A percentile compares a stretch with the other conserved stretches of the same genome.
These are phyloP conservation scores for Parnassius orleans DNA, from an alignment of 2,888 invertebrate genomes.

Conservation along the genomic window DNA sequence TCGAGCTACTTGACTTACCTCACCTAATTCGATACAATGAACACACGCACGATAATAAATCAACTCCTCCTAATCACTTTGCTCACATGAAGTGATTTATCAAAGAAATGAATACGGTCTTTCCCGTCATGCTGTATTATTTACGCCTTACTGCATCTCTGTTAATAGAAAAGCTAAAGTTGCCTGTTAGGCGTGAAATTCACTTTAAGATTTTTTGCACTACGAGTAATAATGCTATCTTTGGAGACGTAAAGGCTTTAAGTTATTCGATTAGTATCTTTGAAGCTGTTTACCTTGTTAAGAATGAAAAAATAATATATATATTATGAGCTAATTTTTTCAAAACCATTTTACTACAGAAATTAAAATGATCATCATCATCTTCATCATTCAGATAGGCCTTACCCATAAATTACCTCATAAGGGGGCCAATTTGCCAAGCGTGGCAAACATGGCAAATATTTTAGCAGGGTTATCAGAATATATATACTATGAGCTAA, in stretches of 20 bases:
- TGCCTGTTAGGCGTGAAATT: constrained; percentile 3
- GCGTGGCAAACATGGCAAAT: too few species aligned
- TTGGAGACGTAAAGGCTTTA: constrained; percentile 4
- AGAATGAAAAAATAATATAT: too few species aligned
- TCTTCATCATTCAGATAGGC: too few species aligned
- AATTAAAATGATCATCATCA: too few species aligned
- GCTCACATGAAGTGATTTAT: constrained; percentile 14
- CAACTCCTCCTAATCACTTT: constrained; percentile 21
- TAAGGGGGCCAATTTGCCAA: too few species aligned
- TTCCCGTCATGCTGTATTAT: constrained; percentile 10
- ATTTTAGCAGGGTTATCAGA: too few species aligned
- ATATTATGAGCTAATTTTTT: too few species aligned
- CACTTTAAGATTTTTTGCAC: constrained; percentile 7
- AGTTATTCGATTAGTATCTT: not conserved
- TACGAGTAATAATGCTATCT: constrained; percentile 8
- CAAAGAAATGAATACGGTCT: constrained; percentile 15
- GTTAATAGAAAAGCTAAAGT: constrained; percentile 7
- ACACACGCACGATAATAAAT: constrained; percentile 25
- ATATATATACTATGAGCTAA: too few species aligned
- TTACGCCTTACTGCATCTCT: constrained; percentile 7
- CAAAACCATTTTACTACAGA: too few species aligned
- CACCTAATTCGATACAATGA: constrained; percentile 34
- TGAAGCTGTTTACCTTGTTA: too few species aligned
- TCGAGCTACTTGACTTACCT: constrained; percentile 31
- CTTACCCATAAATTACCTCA: too few species aligned